These are phyloP conservation scores for Gopherus flavomarginatus DNA, from an alignment of 2,113 vertebrate species.

Conservation along the genomic window DNA sequence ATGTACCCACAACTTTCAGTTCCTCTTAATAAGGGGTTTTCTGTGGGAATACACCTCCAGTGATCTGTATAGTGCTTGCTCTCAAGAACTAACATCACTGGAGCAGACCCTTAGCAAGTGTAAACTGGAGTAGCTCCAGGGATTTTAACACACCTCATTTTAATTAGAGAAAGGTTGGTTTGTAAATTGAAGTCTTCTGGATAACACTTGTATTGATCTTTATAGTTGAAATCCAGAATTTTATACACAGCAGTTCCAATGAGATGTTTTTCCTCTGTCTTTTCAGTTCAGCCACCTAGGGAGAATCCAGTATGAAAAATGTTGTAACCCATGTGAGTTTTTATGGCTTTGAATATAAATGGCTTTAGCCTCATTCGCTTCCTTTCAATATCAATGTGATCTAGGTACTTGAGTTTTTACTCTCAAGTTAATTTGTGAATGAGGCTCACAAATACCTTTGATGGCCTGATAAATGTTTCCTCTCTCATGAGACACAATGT, in stretches of 20 bases:
- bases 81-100: not conserved
- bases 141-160: not conserved
- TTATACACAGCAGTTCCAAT: not conserved
- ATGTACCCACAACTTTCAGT: not conserved
- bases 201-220: not conserved
- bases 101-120: not conserved
- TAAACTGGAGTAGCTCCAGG: not conserved
- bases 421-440: not conserved
- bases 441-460: slow-evolving; percentile 32
- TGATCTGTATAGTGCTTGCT: not conserved
- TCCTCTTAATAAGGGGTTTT: slow-evolving; percentile 6
- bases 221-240: not conserved
- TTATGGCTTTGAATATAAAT: not conserved
- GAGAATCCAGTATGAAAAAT: not conserved
- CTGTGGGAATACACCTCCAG: not conserved
- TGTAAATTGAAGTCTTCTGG: not conserved
- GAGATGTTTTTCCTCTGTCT: accelerated
- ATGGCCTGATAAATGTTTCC: slow-evolving; percentile 14
- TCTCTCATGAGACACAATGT: slow-evolving; percentile 12
- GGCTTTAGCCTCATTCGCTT: not conserved
- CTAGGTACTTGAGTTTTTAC: not conserved
- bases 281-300: not conserved
- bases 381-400: not conserved
- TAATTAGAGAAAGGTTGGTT: not conserved
- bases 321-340: not conserved